Evolutionary conservation across 2,888 invertebrate genomes (phyloP).

Genomic region (Amiota mariae): DNA sequence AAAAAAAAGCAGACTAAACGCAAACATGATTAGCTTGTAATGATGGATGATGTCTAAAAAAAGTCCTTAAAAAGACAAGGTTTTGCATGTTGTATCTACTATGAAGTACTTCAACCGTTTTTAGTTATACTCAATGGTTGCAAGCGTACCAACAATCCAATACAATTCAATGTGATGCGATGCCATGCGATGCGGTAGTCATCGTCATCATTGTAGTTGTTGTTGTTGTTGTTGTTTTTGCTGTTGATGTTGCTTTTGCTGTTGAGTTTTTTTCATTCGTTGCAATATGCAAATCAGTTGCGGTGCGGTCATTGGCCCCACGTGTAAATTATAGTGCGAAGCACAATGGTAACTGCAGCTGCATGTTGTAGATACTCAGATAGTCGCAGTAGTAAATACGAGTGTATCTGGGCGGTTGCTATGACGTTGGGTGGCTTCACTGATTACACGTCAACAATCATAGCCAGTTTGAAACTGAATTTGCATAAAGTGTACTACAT

Average conservation of each 20-base stretch:
- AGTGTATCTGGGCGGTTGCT: constrained; percentile 11
- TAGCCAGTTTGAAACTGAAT: neutral
- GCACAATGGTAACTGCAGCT: neutral
- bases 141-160: no score
- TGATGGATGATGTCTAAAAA: neutral
- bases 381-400: neutral
- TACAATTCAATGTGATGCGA: neutral
- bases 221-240: neutral
- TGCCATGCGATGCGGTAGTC: neutral
- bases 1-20: constrained; percentile 14
- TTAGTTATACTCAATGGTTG: no score
- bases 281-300: constrained; percentile 28
- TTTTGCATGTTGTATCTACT: no score
- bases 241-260: neutral
- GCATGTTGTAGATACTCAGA: neutral
- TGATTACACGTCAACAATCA: constrained; percentile 17
- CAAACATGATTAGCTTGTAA: constrained; percentile 26
- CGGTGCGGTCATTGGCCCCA: constrained; percentile 30
- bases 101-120: no score
- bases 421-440: constrained; percentile 24
- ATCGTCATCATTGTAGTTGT: neutral
- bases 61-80: no score
- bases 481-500: constrained; percentile 1
- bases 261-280: neutral
- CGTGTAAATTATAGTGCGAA: constrained; percentile 17